These are phyloP conservation scores for Leptopterna dolabrata DNA, from an alignment of 2,888 invertebrate genomes.

Conservation along the genomic window DNA sequence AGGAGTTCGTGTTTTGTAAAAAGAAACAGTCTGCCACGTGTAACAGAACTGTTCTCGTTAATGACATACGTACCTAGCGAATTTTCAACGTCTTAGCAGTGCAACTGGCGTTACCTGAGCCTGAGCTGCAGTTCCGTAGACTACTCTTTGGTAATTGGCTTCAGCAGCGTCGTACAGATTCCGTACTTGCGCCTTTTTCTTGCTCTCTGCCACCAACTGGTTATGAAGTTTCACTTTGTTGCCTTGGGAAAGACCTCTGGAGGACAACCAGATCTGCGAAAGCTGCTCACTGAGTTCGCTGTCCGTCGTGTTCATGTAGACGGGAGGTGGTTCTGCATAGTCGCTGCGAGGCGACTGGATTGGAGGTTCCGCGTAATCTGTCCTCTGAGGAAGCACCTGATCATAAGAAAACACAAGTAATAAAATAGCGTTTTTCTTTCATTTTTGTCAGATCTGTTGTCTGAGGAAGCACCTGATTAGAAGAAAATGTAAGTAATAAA, in stretches of 20 bases:
- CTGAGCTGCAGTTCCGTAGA: constrained; percentile 37
- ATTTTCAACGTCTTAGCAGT: background rate
- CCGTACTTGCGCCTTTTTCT: constrained; percentile 43
- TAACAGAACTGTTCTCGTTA: too few relatives aligned
- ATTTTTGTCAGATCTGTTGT: too few relatives aligned
- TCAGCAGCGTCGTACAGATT: constrained; percentile 57
- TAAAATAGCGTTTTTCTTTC: background rate
- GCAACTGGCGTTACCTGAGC: background rate
- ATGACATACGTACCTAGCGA: too few relatives aligned
- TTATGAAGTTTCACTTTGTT: constrained; percentile 54
- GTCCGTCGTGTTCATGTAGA: constrained; percentile 54
- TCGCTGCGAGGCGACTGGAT: constrained; percentile 9
- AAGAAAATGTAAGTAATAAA: background rate
- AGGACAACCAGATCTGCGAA: constrained; percentile 56
- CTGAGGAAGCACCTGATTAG: constrained; percentile 27
- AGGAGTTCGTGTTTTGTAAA: too few relatives aligned
- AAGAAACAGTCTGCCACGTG: too few relatives aligned
- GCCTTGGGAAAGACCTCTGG: constrained; percentile 50
- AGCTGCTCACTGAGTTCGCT: constrained; percentile 53
- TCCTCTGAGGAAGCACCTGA: constrained; percentile 23
- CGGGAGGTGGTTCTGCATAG: constrained; percentile 40
- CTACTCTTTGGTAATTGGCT: constrained; percentile 58
- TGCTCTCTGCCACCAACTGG: constrained; percentile 55
- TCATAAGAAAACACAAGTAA: background rate
- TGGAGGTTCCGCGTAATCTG: constrained; percentile 16